A percentile compares a stretch with the other conserved stretches of the same genome.
These are phyloP conservation scores for Cryptus armator DNA, from an alignment of 2,888 invertebrate genomes.

Conservation along the genomic window DNA sequence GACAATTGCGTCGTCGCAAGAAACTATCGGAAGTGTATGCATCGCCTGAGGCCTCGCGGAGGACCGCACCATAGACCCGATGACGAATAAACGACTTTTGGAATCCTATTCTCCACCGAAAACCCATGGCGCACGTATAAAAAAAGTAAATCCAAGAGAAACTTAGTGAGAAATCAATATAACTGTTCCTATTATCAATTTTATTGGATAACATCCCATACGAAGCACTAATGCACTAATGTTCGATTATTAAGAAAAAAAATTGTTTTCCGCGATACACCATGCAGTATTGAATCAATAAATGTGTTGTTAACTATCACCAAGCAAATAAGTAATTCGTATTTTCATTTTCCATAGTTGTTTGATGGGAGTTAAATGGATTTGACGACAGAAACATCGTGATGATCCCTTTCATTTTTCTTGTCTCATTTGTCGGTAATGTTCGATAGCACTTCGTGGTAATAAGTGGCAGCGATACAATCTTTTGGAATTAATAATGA, in stretches of 20 bases:
- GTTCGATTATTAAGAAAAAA: not conserved
- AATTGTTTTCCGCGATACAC: not conserved
- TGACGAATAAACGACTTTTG: not conserved
- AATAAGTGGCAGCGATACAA: too few species aligned
- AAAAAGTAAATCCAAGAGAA: not conserved
- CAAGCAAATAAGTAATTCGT: not conserved
- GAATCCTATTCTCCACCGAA: too few species aligned
- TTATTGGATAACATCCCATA: not conserved
- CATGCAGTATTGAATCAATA: not conserved
- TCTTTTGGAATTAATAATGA: too few species aligned
- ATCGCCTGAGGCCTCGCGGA: not conserved
- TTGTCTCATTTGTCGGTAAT: too few species aligned
- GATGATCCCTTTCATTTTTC: too few species aligned
- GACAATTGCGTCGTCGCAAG: not conserved
- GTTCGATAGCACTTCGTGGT: too few species aligned
- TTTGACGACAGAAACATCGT: too few species aligned
- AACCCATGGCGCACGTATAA: not conserved
- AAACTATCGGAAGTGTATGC: not conserved
- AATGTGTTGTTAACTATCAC: not conserved
- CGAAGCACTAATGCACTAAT: not conserved
- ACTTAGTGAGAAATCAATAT: not conserved
- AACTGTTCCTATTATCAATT: not conserved
- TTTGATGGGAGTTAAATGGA: too few species aligned
- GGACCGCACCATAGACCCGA: not conserved
- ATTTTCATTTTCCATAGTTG: too few species aligned